Evolutionary conservation across 2,113 vertebrate genomes (phyloP), one percentile per base, ranked within the genome.

Genomic region (Ptyas mucosa): DNA sequence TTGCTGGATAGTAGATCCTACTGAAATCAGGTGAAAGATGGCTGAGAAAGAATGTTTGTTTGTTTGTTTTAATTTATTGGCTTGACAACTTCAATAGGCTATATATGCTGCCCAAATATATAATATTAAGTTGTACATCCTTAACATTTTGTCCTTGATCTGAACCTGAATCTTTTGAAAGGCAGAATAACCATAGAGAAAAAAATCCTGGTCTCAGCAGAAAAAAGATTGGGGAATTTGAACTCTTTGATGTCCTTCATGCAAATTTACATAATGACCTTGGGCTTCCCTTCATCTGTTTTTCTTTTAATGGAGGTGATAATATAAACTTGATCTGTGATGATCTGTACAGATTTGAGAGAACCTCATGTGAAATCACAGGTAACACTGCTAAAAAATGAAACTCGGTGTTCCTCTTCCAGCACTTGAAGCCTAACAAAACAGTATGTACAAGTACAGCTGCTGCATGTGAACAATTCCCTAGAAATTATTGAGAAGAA

Each of bases 341-440:
- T 92, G 14, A 91, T 96, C 95, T 92, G 69, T 95, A 94, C 26
- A 39, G 81, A 92, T 88, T 95, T 91, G 93, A 89, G 92, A 95
- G 92, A 95, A 96, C 91, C 94, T 96, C 91, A 29, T 58, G 92
- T 92, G 91, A 95, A 94, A 96, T 95, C 93, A 93, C 87, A 93
- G 94, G 93, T 95, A 85, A 95, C 90, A 90, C 93, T 96, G 91
- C 95, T 97, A 96, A 96, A 95, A 96, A 96, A 86, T 88, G 93
- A 96, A 96, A 97, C 95, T 96, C 94, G 92, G 91, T 95, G 95
- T 95, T 96, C 96, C 96, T 93, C 1, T 0, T 57, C 93, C 94
- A 95, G 94, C 93, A 94, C 86, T 1, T 54, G 91, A 92, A 90
- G 90, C 94, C 91, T 95, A 96, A 93, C 55, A 86, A 92, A 95